phyloP scores from a whole-genome alignment of 2,113 vertebrate species.

The Ornithorhynchus anatinus region DNA sequence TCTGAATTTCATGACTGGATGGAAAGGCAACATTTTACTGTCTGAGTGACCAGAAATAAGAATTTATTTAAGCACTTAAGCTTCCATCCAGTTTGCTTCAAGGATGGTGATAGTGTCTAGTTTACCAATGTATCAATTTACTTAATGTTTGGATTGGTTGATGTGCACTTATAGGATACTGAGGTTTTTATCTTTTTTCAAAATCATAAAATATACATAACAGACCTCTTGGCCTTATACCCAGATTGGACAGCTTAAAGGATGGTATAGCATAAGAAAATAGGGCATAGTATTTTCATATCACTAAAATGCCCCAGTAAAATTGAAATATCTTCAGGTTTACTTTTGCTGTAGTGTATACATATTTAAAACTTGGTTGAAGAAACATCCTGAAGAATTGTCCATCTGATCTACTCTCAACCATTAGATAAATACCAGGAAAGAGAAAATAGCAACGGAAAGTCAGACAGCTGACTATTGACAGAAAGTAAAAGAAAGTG shows the following conservation, averaged over 20 bases:
- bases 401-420: too few species aligned
- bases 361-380: too few species aligned
- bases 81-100: not conserved
- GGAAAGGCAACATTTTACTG: not conserved
- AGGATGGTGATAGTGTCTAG: not conserved
- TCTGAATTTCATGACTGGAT: not conserved
- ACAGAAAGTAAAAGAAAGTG: too few species aligned
- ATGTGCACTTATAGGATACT: not conserved
- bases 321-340: too few species aligned
- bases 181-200: not conserved
- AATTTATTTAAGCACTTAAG: slow-evolving; percentile 9
- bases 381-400: too few species aligned
- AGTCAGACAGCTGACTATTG: too few species aligned
- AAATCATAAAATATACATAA: not conserved
- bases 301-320: too few species aligned
- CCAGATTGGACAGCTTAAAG: not conserved
- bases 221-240: not conserved
- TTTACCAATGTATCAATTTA: not conserved
- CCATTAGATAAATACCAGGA: too few species aligned
- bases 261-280: too few species aligned
- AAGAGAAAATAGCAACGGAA: too few species aligned
- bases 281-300: too few species aligned
- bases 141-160: not conserved
- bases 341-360: too few species aligned
- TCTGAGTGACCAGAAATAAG: slow-evolving; percentile 3